phyloP scores from a whole-genome alignment of 2,888 invertebrate species.

The Apoda limacodes region DNA sequence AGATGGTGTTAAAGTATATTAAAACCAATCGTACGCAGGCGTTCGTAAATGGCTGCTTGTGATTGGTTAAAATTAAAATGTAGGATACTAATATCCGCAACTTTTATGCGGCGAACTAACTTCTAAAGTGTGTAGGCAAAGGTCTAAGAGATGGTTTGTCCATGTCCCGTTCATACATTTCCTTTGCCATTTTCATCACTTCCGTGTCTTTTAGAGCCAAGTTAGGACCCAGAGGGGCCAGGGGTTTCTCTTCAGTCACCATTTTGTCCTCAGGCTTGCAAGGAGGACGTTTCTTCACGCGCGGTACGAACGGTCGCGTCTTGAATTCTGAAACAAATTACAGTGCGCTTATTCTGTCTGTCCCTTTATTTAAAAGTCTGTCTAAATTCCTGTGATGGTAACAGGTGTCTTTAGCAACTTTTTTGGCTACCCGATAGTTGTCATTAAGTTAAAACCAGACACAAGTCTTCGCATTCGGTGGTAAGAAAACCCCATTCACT shows the following conservation, averaged over 20 bases:
- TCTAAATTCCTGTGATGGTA: no score
- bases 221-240: conserved; percentile 24
- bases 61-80: no score
- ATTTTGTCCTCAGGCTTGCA: conserved; percentile 24
- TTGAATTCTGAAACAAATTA: conserved; percentile 34
- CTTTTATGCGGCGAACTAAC: no score
- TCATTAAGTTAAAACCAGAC: no score
- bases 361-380: conserved; percentile 1
- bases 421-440: no score
- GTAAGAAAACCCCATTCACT: no score
- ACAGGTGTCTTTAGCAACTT: background rate
- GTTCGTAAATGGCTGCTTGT: no score
- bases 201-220: conserved; percentile 58
- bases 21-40: no score
- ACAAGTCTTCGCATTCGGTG: no score
- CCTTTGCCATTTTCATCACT: conserved; percentile 49
- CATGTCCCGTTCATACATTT: conserved; percentile 44
- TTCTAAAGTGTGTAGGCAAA: conserved; percentile 41
- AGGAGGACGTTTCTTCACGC: conserved; percentile 33
- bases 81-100: no score
- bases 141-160: conserved; percentile 44
- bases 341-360: background rate
- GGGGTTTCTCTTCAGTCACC: conserved; percentile 19
- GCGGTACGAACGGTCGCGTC: conserved; percentile 44
- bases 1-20: no score